Percentiles rank a stretch among this genome's conserved stretches.
Evolutionary conservation across 2,888 invertebrate genomes (phyloP).

Genomic region (Ophioninae sp.): DNA sequence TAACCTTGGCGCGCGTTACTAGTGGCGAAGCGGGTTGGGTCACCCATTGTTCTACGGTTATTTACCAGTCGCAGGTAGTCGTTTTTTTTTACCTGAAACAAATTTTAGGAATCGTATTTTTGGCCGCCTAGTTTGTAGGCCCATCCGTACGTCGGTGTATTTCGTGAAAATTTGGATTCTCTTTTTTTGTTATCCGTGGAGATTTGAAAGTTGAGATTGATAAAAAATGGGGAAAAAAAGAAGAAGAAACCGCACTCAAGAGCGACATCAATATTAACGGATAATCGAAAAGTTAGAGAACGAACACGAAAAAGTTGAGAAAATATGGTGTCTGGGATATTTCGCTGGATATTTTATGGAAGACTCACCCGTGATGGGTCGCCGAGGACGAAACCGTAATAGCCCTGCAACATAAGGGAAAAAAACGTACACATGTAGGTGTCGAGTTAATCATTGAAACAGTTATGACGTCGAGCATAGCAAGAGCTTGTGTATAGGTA

Average conservation of each 20-base stretch:
- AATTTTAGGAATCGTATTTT: too few species aligned
- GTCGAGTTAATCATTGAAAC: conserved; percentile 2
- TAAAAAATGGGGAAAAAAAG: neutral
- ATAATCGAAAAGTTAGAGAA: neutral
- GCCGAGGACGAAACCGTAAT: conserved; percentile 71
- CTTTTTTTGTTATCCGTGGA: neutral
- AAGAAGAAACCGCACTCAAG: neutral
- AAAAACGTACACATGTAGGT: conserved; percentile 19
- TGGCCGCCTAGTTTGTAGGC: too few species aligned
- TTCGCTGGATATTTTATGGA: neutral
- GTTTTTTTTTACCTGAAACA: too few species aligned
- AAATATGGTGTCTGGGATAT: neutral
- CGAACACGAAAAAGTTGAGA: neutral
- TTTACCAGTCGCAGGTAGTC: too few species aligned
- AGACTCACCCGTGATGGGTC: conserved; percentile 71
- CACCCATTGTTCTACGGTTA: too few species aligned
- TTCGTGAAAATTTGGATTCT: too few species aligned
- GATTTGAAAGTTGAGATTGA: neutral
- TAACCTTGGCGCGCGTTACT: too few species aligned
- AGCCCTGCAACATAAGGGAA: conserved; percentile 71
- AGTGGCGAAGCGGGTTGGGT: too few species aligned
- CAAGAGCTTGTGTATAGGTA: neutral
- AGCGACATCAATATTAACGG: neutral
- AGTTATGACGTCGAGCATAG: neutral
- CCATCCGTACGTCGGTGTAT: neutral